Evolutionary conservation across 1,140 invertebrate genomes (phyloP), one percentile per base, ranked within the genome.

Genomic region (Himalopsyche phryganea): DNA sequence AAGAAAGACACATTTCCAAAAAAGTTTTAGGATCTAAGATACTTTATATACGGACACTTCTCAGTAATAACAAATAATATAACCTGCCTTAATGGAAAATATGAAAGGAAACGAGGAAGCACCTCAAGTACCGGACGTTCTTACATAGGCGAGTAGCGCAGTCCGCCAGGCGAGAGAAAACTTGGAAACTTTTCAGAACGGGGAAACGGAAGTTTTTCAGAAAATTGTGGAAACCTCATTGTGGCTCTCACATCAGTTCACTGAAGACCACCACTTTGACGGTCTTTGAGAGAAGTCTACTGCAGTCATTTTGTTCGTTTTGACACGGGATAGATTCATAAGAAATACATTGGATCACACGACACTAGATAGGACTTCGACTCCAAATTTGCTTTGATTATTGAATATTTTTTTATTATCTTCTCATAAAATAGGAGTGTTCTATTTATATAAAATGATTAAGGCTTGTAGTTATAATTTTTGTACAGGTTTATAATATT

Each of bases 221-320:
- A 54, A 54, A 54, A 54, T 46, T 35, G 52, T 46, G 41, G 42
- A 54, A 54, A 46, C 52, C 42, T 54, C 52, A 46, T 45, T 44
- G 52, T 46, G 45, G 52, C 52, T 45, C 45, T 46, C 32, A 17
- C 15, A 40, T 40, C 38, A 40, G 38, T 40, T 40, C 42, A 4
- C 42, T n/a, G 11, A 40, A 13, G 38, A 40, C 11, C 38, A 40
- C n/a, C 15, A 40, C 38, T 40, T 40, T 40, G 38, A 32, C 23
- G 19, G 46, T 48, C 19, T 48, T 48, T 48, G 19, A 32, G 23
- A 48, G 23, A 20, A 48, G 46, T 48, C 46, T 10, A 20, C 19
- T 14, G 28, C 19, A 28, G 17, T 48, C 14, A 9, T 14, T 20
- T 7, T 20, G 1, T 11, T 48, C 28, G 7, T 28, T 28, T 28